Evolutionary conservation across 2,797 vertebrate species (phyloP).

Genomic region (Sebastes aleutianus): DNA sequence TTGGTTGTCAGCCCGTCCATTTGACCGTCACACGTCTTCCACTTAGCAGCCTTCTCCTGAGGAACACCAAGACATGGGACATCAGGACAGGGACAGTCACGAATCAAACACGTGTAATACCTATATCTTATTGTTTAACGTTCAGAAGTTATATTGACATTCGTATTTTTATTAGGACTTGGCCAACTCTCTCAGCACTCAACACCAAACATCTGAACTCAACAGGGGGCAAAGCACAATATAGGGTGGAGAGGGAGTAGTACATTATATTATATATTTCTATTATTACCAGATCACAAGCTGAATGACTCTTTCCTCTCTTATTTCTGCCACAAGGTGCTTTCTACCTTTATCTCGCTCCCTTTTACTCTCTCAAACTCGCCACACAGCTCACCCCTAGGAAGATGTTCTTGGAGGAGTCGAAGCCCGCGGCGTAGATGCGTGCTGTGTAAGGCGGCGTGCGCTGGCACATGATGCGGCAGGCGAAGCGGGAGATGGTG

Average conservation of each 20-base stretch:
- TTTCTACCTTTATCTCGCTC: background rate
- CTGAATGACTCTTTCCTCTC: background rate
- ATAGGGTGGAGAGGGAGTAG: background rate
- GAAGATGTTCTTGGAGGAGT: conserved; percentile 99
- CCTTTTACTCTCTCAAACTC: background rate
- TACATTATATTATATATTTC: too few relatives aligned
- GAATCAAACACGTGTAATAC: background rate
- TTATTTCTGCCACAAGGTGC: background rate
- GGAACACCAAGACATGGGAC: background rate
- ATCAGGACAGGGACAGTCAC: too few relatives aligned
- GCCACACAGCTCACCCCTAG: conserved; percentile 88
- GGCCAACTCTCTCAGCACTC: background rate
- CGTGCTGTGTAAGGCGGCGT: conserved; percentile 94
- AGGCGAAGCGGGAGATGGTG: conserved; percentile 98
- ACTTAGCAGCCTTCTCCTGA: conserved; percentile 98
- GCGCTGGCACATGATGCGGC: conserved; percentile 97
- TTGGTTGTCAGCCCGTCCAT: conserved; percentile 99
- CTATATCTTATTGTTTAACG: too few relatives aligned
- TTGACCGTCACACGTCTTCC: conserved; percentile 94
- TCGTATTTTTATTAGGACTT: background rate
- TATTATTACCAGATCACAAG: background rate
- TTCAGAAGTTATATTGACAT: background rate
- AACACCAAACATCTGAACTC: background rate
- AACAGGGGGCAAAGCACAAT: background rate
- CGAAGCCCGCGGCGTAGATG: conserved; percentile 97